Percentiles rank a stretch among this genome's conserved stretches.
These are phyloP conservation scores for Labia minor DNA, from an alignment of 2,888 invertebrate genomes.

Conservation along the genomic window DNA sequence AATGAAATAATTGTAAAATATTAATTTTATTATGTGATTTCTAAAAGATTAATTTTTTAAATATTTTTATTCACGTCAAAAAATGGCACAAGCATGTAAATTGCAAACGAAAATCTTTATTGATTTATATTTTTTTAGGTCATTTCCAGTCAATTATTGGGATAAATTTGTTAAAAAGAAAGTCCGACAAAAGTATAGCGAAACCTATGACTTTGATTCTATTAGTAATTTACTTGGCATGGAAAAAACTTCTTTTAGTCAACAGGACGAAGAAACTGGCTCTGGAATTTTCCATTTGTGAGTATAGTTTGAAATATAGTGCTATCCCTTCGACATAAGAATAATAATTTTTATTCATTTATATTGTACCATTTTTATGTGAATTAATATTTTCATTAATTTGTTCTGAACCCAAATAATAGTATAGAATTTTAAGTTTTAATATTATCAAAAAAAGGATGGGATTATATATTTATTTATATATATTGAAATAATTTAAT, in stretches of 20 bases:
- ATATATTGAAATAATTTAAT: too few species aligned
- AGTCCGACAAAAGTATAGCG: constrained; percentile 90
- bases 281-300: constrained; percentile 68
- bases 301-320: constrained; percentile 36
- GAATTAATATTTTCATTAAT: neutral
- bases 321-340: too few species aligned
- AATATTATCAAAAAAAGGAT: too few species aligned
- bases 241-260: constrained; percentile 85
- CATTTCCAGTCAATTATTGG: constrained; percentile 99
- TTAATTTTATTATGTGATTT: too few species aligned
- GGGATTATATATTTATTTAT: too few species aligned
- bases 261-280: constrained; percentile 65
- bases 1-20: too few species aligned
- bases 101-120: too few species aligned
- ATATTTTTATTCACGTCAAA: too few species aligned
- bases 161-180: constrained; percentile 99
- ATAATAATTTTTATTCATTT: neutral
- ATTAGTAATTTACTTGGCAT: constrained; percentile 93
- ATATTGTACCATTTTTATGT: constrained; percentile 17
- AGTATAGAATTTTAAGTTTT: too few species aligned
- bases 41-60: too few species aligned
- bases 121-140: constrained; percentile 47
- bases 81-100: too few species aligned
- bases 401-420: neutral
- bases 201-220: constrained; percentile 93